Evolutionary conservation across 2,113 vertebrate genomes (phyloP), one percentile per base, ranked within the genome.

Genomic region (Salvelinus fontinalis): DNA sequence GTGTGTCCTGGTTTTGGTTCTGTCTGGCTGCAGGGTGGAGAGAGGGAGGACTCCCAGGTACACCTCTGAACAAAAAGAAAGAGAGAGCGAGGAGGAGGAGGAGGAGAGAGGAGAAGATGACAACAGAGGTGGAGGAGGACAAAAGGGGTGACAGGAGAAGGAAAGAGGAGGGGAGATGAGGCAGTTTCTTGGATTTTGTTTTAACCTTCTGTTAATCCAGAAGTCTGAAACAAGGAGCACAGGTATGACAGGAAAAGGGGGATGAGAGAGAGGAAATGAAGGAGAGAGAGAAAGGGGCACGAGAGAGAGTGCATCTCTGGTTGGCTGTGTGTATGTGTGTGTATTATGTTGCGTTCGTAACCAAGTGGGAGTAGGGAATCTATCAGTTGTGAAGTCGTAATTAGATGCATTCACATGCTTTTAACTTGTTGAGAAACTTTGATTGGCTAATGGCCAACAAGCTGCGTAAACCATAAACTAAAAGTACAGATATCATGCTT

Each of bases 211-310:
- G 78, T 74, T 75, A 51, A 76, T 22, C 22, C 78, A 59, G 26
- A 73, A 44, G 66, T 48, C 67, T 31, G 71, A 81, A 16, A 65
- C 14, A 77, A 83, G 13, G 64, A 70, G 74, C 34, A 81, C 83
- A 89, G 83, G 84, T 87, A 81, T 79, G 71, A 65, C 75, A 44
- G 71, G 76, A 31, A 67, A 60, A 81, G 77, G 67, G 72, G 68
- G 76, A 76, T 11, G n/a, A 51, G 80, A 75, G 64, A 62, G 20
- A 70, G 64, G 13, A 20, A 7, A 8, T 49, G n/a, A 34, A 34
- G 6, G 34, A 34, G 34, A 34, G 34, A 34, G 34, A 34, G 34
- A 34, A 34, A 34, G 34, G 34, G 5, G 34, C 34, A 34, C 6
- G 34, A 34, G n/a, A 70, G 20, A 7, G 67, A 20, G 26, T 12